Percentiles rank a stretch among this genome's conserved stretches.
Evolutionary conservation across 2,113 vertebrate species (phyloP).

Genomic region (Capra hircus): DNA sequence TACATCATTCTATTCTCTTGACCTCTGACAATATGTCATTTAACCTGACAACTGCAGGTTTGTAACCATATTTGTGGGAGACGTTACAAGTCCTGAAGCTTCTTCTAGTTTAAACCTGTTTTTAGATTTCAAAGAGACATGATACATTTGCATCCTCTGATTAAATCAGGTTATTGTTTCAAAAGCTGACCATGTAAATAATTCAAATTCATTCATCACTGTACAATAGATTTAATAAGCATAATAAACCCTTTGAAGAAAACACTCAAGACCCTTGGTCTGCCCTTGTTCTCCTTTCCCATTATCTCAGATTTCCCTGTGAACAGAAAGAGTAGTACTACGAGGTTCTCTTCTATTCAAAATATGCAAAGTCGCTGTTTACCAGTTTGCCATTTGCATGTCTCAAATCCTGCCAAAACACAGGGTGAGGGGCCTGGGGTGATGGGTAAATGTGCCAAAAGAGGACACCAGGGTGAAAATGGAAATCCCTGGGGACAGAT

Average conservation of each 20-base stretch:
- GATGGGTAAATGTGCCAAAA: conserved; percentile 32
- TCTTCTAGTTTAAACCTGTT: conserved; percentile 22
- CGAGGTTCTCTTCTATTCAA: conserved; percentile 52
- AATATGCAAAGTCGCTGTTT: conserved; percentile 74
- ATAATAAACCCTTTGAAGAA: conserved; percentile 63
- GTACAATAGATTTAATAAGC: conserved; percentile 59
- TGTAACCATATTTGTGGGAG: conserved; percentile 25
- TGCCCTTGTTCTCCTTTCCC: neutral
- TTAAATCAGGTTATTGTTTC: conserved; percentile 49
- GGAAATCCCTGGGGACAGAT: neutral
- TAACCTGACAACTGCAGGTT: conserved; percentile 8
- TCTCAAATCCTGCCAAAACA: conserved; percentile 63
- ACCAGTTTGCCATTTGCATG: conserved; percentile 70
- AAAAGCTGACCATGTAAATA: conserved; percentile 53
- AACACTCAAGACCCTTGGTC: neutral
- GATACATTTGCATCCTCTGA: conserved; percentile 41
- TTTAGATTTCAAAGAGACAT: conserved; percentile 43
- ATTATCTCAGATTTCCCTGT: conserved; percentile 53
- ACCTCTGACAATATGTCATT: conserved; percentile 41
- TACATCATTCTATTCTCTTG: neutral
- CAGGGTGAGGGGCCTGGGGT: conserved; percentile 15
- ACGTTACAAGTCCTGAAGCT: conserved; percentile 15
- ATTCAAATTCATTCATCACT: conserved; percentile 65
- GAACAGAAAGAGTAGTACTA: conserved; percentile 2
- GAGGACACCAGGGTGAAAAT: neutral